phyloP scores from a whole-genome alignment of 2,888 invertebrate species.

The Troides helena region DNA sequence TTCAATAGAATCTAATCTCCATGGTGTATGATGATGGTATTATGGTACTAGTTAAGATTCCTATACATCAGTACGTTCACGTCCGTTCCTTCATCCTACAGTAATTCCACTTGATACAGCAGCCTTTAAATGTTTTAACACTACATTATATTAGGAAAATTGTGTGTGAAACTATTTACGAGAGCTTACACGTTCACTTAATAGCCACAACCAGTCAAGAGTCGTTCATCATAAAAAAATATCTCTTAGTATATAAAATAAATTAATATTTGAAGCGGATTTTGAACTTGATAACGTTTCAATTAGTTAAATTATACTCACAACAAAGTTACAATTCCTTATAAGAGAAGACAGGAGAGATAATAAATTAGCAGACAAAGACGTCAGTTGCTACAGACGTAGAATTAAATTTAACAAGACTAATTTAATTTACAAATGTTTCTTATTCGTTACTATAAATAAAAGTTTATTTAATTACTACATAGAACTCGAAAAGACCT shows the following conservation, averaged over 20 bases:
- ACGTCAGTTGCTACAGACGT: slow-evolving; percentile 4
- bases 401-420: slow-evolving; percentile 11
- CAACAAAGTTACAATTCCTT: slow-evolving; percentile 10
- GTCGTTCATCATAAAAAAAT: no score
- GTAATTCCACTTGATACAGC: no score
- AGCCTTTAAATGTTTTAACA: no score
- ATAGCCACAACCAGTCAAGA: not conserved
- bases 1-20: no score
- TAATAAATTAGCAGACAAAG: slow-evolving; percentile 14
- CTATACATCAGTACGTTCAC: no score
- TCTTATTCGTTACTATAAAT: not conserved
- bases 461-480: not conserved
- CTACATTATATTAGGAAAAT: no score
- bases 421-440: slow-evolving; percentile 13
- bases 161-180: not conserved
- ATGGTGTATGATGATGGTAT: no score
- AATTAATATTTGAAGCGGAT: not conserved
- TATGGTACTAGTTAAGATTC: no score
- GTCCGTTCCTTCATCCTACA: no score
- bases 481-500: not conserved
- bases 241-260: not conserved
- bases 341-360: slow-evolving; percentile 7
- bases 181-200: not conserved
- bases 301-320: not conserved
- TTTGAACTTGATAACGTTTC: not conserved